Conservation (phyloP, 1,140 invertebrate species). For the Saccostrea cuccullata region DNA sequence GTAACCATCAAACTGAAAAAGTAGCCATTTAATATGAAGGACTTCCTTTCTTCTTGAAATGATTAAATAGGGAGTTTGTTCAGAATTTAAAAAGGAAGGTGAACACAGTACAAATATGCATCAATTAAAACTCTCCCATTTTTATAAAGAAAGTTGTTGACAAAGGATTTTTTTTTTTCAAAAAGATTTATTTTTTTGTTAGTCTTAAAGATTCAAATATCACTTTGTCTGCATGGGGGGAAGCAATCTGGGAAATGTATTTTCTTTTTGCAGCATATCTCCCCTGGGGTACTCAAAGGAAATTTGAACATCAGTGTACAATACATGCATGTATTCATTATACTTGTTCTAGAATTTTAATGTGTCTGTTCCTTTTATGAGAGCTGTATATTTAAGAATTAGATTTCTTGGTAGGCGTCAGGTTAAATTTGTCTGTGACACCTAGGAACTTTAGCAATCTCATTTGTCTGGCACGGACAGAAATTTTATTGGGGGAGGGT, state of each 20-base stretch:
- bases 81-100: constrained; percentile 4
- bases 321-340: background rate
- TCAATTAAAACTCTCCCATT: background rate
- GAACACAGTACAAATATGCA: background rate
- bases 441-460: too few species aligned
- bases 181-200: background rate
- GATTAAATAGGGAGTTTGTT: background rate
- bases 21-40: background rate
- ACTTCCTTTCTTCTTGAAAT: background rate
- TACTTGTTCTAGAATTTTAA: background rate
- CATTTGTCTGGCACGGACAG: too few species aligned
- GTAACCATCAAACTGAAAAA: constrained; percentile 4
- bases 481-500: too few species aligned
- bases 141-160: too few species aligned
- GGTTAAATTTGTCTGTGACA: too few species aligned
- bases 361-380: too few species aligned
- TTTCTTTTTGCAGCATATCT: background rate
- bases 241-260: background rate
- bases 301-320: background rate
- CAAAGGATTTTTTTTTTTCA: too few species aligned
- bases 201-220: background rate
- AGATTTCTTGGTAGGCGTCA: too few species aligned
- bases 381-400: too few species aligned
- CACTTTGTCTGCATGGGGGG: too few species aligned
- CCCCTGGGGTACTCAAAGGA: background rate